Evolutionary conservation across 2,797 vertebrate species (phyloP).

Genomic region (Octomys mimax): DNA sequence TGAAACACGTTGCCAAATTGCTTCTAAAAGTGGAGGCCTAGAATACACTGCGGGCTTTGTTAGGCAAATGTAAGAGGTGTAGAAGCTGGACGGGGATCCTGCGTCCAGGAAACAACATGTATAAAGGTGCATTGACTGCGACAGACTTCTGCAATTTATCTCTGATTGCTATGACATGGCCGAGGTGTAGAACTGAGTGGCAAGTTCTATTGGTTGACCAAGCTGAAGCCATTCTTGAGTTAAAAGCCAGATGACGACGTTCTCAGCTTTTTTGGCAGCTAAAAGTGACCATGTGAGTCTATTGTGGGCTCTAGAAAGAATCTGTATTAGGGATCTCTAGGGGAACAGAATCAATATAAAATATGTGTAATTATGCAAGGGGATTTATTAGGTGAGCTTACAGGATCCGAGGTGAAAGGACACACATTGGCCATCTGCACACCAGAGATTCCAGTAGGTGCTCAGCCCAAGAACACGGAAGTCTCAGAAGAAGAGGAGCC

Average conservation of each 20-base stretch:
- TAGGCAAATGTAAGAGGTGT: conserved; percentile 57
- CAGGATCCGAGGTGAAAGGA: not conserved
- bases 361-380: not conserved
- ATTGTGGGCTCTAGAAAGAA: conserved; percentile 12
- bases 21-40: conserved; percentile 69
- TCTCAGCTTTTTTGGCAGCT: conserved; percentile 39
- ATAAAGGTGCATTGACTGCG: not conserved
- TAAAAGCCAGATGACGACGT: not conserved
- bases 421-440: not conserved
- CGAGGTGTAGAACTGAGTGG: not conserved
- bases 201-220: not conserved
- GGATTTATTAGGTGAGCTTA: not conserved
- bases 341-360: not conserved
- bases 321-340: not conserved
- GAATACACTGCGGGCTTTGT: conserved; percentile 79
- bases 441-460: not conserved
- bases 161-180: not conserved
- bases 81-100: conserved; percentile 44
- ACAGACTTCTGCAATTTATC: not conserved
- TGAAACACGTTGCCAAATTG: conserved; percentile 77
- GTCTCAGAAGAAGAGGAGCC: not conserved
- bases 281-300: conserved; percentile 13
- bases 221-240: conserved; percentile 2
- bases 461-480: not conserved
- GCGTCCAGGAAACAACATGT: conserved; percentile 32